Evolutionary conservation across 2,113 vertebrate species (phyloP).

Genomic region (Tautogolabrus adspersus): DNA sequence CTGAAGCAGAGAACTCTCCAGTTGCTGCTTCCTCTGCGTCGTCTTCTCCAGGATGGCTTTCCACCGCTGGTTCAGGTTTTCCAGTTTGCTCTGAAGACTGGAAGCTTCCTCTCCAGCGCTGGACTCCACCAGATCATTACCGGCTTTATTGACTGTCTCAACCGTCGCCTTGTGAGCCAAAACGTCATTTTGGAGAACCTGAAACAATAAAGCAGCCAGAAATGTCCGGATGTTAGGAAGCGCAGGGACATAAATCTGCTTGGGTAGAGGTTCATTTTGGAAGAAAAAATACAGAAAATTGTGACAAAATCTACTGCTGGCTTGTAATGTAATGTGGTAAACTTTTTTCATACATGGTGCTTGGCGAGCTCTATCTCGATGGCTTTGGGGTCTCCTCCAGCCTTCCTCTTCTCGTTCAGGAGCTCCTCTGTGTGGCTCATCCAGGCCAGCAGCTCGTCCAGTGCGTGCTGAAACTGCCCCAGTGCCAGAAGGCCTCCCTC

Average conservation of each 20-base stretch:
- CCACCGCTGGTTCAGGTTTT: conserved; percentile 94
- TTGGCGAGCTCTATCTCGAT: conserved; percentile 98
- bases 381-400: conserved; percentile 95
- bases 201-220: conserved; percentile 18
- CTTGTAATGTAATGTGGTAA: not conserved
- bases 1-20: conserved; percentile 94
- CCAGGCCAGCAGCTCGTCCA: conserved; percentile 96
- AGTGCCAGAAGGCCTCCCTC: conserved; percentile 95
- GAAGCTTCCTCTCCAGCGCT: conserved; percentile 96
- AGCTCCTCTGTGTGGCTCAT: conserved; percentile 95
- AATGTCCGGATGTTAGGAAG: not conserved
- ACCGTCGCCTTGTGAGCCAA: conserved; percentile 95
- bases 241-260: not conserved
- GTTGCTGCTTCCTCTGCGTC: conserved; percentile 90
- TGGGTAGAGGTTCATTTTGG: too few species aligned
- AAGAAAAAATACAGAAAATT: too few species aligned
- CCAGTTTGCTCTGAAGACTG: conserved; percentile 90
- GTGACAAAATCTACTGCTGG: too few species aligned
- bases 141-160: conserved; percentile 94
- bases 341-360: conserved; percentile 90
- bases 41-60: conserved; percentile 92
- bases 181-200: conserved; percentile 98
- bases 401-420: conserved; percentile 92
- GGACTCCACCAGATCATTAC: conserved; percentile 91
- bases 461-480: conserved; percentile 97